These are phyloP conservation scores for Sebastes cheni DNA, from an alignment of 2,797 vertebrate species.

Conservation along the genomic window DNA sequence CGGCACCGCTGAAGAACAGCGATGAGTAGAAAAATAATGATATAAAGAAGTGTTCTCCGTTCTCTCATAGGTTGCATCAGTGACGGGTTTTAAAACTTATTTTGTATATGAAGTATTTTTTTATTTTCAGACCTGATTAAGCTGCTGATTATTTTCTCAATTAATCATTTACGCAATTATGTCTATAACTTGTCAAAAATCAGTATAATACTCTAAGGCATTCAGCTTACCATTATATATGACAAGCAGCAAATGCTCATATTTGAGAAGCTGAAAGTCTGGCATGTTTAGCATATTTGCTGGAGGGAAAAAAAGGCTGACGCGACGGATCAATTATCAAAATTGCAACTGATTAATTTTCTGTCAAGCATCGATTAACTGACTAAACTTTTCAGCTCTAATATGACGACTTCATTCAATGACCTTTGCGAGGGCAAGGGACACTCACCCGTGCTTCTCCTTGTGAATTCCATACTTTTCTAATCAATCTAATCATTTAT, in stretches of 20 bases:
- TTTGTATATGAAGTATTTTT: background rate
- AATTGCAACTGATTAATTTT: background rate
- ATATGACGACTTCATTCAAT: background rate
- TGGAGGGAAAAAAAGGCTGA: background rate
- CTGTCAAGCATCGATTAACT: background rate
- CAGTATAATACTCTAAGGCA: background rate
- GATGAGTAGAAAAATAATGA: background rate
- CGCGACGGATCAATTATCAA: background rate
- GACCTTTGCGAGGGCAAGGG: background rate
- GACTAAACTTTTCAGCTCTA: background rate
- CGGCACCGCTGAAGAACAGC: background rate
- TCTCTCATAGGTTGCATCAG: background rate
- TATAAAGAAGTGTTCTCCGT: background rate
- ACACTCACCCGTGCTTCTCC: background rate
- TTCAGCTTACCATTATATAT: background rate
- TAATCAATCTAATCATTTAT: background rate
- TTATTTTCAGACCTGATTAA: background rate
- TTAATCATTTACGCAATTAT: background rate
- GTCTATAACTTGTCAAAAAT: background rate
- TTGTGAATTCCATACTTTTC: background rate
- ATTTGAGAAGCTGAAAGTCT: background rate
- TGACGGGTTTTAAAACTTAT: background rate
- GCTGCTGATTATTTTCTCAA: background rate
- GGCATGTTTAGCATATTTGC: background rate
- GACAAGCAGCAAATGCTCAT: background rate